These are phyloP conservation scores for Castor canadensis DNA, from an alignment of 2,113 vertebrate genomes.

Conservation along the genomic window DNA sequence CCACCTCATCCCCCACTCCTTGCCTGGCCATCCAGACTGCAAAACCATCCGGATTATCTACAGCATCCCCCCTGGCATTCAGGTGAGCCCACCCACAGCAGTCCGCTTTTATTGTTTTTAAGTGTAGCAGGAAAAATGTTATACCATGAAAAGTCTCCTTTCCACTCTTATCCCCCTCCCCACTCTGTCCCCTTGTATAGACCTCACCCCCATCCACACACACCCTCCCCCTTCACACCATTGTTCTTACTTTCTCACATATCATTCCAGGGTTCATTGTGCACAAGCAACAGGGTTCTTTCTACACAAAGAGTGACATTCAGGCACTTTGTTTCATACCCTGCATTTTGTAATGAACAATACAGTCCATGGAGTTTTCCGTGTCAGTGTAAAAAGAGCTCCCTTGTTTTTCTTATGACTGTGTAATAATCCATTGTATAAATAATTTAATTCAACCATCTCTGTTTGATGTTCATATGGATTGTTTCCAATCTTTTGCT, in stretches of 20 bases:
- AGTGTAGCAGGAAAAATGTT: not conserved
- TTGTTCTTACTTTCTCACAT: not conserved
- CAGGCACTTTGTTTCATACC: not conserved
- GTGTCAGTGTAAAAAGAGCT: not conserved
- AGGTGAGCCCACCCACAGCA: conserved; percentile 82
- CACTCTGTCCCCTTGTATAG: rapidly evolving
- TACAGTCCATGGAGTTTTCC: not conserved
- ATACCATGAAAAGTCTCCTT: not conserved
- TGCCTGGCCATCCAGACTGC: conserved; percentile 94
- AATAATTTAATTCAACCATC: not conserved
- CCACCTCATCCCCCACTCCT: conserved; percentile 95
- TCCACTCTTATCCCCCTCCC: not conserved
- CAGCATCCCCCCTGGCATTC: conserved; percentile 94
- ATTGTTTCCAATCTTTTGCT: conserved; percentile 1
- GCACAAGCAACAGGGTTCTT: not conserved
- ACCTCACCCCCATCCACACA: not conserved
- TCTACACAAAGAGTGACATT: not conserved
- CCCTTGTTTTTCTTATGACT: not conserved
- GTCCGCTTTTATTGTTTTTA: rapidly evolving
- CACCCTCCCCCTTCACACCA: not conserved
- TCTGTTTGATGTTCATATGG: not conserved
- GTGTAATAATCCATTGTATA: not conserved
- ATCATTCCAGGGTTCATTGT: not conserved
- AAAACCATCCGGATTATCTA: conserved; percentile 97
- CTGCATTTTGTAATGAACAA: not conserved